Percentiles rank a stretch among this genome's conserved stretches.
These are phyloP conservation scores for Paralichthys olivaceus DNA, from an alignment of 2,113 vertebrate genomes.

Conservation along the genomic window DNA sequence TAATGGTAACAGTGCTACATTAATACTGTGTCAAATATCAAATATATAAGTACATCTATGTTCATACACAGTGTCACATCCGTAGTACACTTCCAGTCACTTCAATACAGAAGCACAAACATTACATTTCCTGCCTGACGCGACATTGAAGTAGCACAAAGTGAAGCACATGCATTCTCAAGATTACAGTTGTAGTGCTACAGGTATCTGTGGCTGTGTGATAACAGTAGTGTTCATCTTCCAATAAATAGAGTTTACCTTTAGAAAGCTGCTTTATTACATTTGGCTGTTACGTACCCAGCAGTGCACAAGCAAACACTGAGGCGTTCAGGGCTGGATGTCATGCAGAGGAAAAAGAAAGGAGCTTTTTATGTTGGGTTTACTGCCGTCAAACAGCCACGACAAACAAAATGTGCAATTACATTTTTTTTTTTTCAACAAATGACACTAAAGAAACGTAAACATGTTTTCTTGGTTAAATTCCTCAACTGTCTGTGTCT, in stretches of 20 bases:
- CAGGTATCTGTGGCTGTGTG: constrained; percentile 21
- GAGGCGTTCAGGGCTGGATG: neutral
- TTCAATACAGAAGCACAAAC: constrained; percentile 5
- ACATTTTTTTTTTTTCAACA: neutral
- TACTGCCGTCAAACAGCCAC: neutral
- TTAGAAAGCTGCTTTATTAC: constrained; percentile 9
- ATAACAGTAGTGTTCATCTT: constrained; percentile 14
- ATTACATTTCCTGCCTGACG: constrained; percentile 22
- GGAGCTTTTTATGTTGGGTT: neutral
- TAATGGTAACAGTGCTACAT: constrained; percentile 34
- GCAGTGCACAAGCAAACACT: constrained; percentile 22
- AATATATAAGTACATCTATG: constrained; percentile 49
- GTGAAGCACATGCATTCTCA: constrained; percentile 8
- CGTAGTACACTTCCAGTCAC: constrained; percentile 10
- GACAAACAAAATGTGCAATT: neutral
- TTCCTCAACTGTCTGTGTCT: neutral
- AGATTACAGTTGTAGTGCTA: constrained; percentile 11
- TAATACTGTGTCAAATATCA: constrained; percentile 45
- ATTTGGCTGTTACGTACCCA: neutral
- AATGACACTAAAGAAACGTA: neutral
- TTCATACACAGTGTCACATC: constrained; percentile 15
- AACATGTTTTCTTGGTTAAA: neutral
- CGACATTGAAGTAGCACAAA: constrained; percentile 14
- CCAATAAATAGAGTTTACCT: neutral
- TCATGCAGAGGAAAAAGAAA: neutral